phyloP scores from a whole-genome alignment of 2,797 vertebrate species.

The Pachyuromys duprasi region DNA sequence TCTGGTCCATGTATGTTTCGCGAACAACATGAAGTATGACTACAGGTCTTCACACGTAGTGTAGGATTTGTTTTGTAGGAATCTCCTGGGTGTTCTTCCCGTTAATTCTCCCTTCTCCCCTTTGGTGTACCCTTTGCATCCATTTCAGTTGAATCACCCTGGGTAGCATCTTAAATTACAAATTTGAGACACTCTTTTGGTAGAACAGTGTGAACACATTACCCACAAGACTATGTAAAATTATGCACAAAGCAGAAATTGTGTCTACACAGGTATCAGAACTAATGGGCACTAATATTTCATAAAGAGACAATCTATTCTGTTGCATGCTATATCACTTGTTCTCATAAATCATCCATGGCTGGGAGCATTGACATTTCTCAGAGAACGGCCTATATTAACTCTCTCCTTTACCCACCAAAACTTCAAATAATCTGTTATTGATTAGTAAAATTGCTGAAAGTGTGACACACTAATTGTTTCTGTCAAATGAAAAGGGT shows the following conservation, averaged over 20 bases:
- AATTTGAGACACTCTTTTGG: not conserved
- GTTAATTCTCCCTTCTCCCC: not conserved
- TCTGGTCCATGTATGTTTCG: too few relatives aligned
- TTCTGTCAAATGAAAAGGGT: constrained; percentile 47
- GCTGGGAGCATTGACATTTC: constrained; percentile 69
- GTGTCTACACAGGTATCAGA: constrained; percentile 70
- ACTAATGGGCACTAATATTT: constrained; percentile 80
- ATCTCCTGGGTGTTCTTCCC: not conserved
- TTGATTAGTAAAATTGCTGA: constrained; percentile 77
- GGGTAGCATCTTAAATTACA: not conserved
- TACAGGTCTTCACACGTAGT: not conserved
- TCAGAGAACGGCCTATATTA: constrained; percentile 79
- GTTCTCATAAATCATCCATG: constrained; percentile 80
- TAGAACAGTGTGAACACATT: not conserved
- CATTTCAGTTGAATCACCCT: too few relatives aligned
- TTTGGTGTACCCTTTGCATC: not conserved
- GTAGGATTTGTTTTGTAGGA: not conserved
- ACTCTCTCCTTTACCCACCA: constrained; percentile 74
- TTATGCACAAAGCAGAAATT: constrained; percentile 69
- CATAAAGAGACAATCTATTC: constrained; percentile 81
- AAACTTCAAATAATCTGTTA: constrained; percentile 78
- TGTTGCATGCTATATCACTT: constrained; percentile 79
- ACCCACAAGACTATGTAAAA: not conserved
- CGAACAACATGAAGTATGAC: not conserved
- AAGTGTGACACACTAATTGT: constrained; percentile 67